phyloP scores from a whole-genome alignment of 2,113 vertebrate species.

The Nothoprocta perdicaria region DNA sequence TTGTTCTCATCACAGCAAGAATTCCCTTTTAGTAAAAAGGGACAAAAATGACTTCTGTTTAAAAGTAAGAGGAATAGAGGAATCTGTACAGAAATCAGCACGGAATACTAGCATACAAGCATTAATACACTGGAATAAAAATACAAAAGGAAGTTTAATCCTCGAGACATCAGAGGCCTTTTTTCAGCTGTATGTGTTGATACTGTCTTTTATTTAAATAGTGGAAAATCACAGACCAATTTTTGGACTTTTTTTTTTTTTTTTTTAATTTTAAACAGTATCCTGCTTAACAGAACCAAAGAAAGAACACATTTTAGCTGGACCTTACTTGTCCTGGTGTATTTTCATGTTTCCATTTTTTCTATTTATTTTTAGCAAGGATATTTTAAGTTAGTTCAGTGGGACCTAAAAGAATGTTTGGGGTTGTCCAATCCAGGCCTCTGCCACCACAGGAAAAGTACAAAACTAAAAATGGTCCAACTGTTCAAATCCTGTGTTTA shows the following conservation, averaged over 20 bases:
- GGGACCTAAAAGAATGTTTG: neutral
- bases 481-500: neutral
- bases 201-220: slow-evolving; percentile 4
- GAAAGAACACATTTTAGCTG: neutral
- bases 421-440: neutral
- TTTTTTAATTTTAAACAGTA: neutral
- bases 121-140: neutral
- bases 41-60: neutral
- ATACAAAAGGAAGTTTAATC: neutral
- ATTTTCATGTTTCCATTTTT: neutral
- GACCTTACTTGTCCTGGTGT: neutral
- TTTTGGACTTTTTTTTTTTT: neutral
- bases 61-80: neutral
- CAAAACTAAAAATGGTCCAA: neutral
- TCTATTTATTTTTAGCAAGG: neutral
- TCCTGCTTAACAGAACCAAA: neutral
- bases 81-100: neutral
- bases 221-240: neutral
- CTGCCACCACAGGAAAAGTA: neutral
- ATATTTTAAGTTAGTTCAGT: slow-evolving; percentile 5
- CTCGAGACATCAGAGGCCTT: neutral
- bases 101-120: neutral
- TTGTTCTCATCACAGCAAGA: neutral
- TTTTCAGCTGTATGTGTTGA: neutral
- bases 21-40: neutral